Evolutionary conservation across 2,888 invertebrate species (phyloP), one percentile per base, ranked within the genome.

Genomic region (Agriopis leucophaearia): DNA sequence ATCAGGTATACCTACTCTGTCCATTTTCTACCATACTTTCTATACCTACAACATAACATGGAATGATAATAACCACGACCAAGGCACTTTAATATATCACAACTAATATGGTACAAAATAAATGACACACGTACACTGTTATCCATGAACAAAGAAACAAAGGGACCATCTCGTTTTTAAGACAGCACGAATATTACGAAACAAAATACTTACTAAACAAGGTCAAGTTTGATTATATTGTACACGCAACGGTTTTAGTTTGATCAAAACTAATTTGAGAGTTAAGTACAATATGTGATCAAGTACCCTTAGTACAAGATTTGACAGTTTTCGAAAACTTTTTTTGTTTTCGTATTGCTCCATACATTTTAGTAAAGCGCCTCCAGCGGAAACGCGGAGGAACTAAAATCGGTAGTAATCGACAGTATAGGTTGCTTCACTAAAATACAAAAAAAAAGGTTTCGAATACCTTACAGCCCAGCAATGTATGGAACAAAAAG

Each of bases 1-100:
- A 75, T 78, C 85, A 86, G 85, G 83, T 79, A 81, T 82, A 69
- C n/a, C n/a, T n/a, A n/a, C 67, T 75, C 42, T 72, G 70, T 76
- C 69, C 72, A 69, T 66, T 51, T 61, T 70, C 62, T 72, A 73
- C 65, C 71, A 74, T 69, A 72, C 60, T 72, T 64, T 16, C 15
- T 36, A 36, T 38, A 40, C 18, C 35, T 74, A 72, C 16, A 47
- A 12, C n/a, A 45, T 59, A 68, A 73, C 69, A 74, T 79, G 85
- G 84, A 86, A 86, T 85, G 84, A 73, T n/a, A n/a, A 74, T 73
- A 75, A 44, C 48, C 59, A 64, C 62, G 54, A 66, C 56, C 70
- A 70, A 78, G 74, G 72, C 75, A 77, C 73, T 68, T 69, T 54
- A 52, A 42, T 68, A 42, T 68, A 75, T 71, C 73, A 74, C 72